Conservation (phyloP, 92 coral and sea anemone species). For the Paramuricea clavata region DNA sequence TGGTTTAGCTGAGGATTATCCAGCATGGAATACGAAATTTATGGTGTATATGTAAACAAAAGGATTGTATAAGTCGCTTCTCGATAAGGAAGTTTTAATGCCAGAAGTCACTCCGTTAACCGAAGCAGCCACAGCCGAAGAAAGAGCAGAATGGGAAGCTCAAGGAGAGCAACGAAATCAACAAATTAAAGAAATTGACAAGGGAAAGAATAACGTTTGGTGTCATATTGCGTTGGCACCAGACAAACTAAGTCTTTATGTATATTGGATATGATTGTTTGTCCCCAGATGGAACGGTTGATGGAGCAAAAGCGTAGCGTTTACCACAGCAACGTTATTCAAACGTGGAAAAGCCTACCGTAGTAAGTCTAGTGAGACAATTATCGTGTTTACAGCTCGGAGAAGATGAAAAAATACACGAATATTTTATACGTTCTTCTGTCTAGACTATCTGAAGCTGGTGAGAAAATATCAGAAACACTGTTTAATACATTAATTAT, state of each 20-base stretch:
- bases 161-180: neutral
- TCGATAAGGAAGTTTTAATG: neutral
- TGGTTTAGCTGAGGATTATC: neutral
- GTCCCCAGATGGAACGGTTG: conserved; percentile 9
- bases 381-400: neutral
- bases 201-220: neutral
- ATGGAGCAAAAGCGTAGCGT: conserved; percentile 21
- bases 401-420: neutral
- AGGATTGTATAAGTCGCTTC: neutral
- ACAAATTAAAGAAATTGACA: neutral
- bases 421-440: neutral
- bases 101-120: neutral
- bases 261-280: conserved; percentile 20
- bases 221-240: conserved; percentile 3
- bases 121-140: neutral
- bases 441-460: neutral
- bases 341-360: neutral
- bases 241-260: neutral
- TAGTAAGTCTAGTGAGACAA: neutral
- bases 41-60: neutral
- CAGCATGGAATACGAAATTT: neutral
- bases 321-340: conserved; percentile 1
- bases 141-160: neutral
- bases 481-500: neutral
- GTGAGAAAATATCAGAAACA: neutral